A percentile compares a stretch with the other conserved stretches of the same genome.
Evolutionary conservation across 2,113 vertebrate species (phyloP).

Genomic region (Labeo catla): DNA sequence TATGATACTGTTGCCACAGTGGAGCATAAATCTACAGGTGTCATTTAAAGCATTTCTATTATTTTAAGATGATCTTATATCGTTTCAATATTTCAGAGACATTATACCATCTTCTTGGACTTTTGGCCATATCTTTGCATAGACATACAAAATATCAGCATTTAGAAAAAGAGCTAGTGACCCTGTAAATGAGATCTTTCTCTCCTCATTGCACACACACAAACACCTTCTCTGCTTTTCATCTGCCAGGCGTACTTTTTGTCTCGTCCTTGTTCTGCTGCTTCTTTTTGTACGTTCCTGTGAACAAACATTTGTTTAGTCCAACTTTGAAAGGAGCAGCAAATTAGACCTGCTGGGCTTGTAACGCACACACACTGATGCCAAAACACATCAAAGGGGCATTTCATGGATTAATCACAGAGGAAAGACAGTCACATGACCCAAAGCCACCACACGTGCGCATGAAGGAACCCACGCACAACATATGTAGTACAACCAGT

Average conservation of each 20-base stretch:
- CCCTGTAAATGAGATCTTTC: slow-evolving; percentile 3
- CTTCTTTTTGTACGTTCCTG: not conserved
- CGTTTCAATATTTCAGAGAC: not conserved
- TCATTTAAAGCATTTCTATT: not conserved
- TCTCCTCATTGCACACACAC: not conserved
- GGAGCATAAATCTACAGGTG: not conserved
- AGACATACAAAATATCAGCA: not conserved
- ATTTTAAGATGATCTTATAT: not conserved
- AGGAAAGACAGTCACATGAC: not conserved
- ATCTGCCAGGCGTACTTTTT: not conserved
- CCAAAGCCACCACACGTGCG: not conserved
- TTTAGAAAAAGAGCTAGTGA: not conserved
- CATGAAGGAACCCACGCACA: not conserved
- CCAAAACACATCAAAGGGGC: not conserved
- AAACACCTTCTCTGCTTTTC: not conserved
- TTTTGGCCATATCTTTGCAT: not conserved
- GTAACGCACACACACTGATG: not conserved
- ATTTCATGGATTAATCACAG: not conserved
- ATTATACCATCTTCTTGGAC: not conserved
- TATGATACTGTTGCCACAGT: not conserved
- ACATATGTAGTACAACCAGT: not conserved
- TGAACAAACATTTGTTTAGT: not conserved
- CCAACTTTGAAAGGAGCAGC: not conserved
- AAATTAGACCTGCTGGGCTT: not conserved
- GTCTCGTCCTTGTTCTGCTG: not conserved